Percentiles rank a stretch among this genome's conserved stretches.
phyloP scores from a whole-genome alignment of 37 sponge, comb jelly and placozoan genomes.

The Bolinopsis microptera region DNA sequence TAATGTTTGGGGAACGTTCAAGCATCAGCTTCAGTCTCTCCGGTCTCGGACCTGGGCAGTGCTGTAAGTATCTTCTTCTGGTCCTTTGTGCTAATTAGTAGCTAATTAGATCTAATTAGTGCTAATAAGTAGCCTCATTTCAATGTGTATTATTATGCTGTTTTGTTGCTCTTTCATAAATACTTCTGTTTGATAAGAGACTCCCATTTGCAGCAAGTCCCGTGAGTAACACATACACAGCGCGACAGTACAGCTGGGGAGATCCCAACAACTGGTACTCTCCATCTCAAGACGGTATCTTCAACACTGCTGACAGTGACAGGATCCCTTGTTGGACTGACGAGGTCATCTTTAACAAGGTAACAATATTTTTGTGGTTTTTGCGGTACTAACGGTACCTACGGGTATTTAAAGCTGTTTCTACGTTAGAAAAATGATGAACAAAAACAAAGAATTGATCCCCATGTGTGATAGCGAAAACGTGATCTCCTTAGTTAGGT shows the following conservation, averaged over 20 bases:
- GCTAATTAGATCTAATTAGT: too few relatives aligned
- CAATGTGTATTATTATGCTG: too few relatives aligned
- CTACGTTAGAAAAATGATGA: too few relatives aligned
- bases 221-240: not conserved
- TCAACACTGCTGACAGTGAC: conserved; percentile 31
- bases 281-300: not conserved
- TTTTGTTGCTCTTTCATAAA: too few relatives aligned
- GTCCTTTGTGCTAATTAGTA: too few relatives aligned
- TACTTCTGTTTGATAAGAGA: too few relatives aligned
- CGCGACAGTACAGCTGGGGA: conserved; percentile 39
- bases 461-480: too few relatives aligned
- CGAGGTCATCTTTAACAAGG: conserved; percentile 17
- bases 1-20: not conserved
- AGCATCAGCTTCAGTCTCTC: not conserved
- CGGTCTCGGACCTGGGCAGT: not conserved
- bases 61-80: not conserved
- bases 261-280: conserved; percentile 53
- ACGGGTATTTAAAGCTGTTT: too few relatives aligned
- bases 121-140: too few relatives aligned
- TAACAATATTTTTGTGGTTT: not conserved
- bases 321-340: conserved; percentile 24
- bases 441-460: too few relatives aligned
- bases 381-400: too few relatives aligned
- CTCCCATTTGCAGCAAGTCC: conserved; percentile 20
- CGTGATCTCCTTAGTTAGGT: too few relatives aligned